Conservation (phyloP, 2,888 invertebrate species). For the Dasypolia templi region DNA sequence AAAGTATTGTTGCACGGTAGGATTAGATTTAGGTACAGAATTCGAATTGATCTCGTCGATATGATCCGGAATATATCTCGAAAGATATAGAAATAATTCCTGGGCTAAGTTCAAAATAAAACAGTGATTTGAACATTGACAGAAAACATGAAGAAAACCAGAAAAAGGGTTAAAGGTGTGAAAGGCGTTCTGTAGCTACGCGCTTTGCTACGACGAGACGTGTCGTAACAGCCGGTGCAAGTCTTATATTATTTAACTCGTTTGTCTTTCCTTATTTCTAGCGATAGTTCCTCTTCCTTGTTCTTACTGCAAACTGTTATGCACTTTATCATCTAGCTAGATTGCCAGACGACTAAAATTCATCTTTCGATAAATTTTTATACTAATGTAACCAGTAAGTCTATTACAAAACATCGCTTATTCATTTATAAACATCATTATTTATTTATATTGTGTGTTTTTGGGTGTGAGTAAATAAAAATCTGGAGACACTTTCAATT, state of each 20-base stretch:
- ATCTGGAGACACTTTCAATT: background rate
- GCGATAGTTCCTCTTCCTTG: conserved; percentile 34
- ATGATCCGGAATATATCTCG: background rate
- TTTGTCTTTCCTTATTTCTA: conserved; percentile 35
- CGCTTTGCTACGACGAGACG: conserved; percentile 3
- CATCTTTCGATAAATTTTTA: background rate
- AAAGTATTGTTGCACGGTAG: background rate
- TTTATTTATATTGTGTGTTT: background rate
- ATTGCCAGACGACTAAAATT: background rate
- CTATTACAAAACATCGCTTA: background rate
- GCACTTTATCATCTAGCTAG: background rate
- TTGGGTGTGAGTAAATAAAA: background rate
- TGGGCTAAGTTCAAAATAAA: background rate
- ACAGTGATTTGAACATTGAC: background rate
- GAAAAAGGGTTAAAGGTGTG: background rate
- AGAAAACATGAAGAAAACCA: background rate
- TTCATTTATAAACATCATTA: background rate
- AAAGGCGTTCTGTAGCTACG: conserved; percentile 16
- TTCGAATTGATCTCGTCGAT: background rate
- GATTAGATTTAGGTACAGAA: background rate
- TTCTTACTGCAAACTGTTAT: background rate
- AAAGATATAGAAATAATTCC: background rate
- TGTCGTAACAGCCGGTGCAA: background rate
- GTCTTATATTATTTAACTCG: background rate
- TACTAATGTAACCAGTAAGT: background rate